phyloP scores from a whole-genome alignment of 2,888 invertebrate species.

The Cyclophora albipunctata region DNA sequence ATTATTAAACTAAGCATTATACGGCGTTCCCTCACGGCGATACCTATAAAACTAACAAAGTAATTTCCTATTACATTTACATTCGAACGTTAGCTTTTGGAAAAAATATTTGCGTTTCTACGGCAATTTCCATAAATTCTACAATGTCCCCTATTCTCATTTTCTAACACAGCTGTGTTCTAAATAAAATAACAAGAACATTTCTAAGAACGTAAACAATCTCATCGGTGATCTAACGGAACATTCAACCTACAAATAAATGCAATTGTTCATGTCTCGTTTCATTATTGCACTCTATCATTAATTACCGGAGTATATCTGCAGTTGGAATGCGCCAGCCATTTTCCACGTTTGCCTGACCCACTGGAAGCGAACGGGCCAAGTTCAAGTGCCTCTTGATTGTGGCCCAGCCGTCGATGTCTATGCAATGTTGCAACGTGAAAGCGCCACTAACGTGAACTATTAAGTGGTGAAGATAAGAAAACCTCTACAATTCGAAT shows the following conservation, averaged over 20 bases:
- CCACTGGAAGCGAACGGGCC: slow-evolving; percentile 40
- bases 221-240: slow-evolving; percentile 17
- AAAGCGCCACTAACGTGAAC: slow-evolving; percentile 38
- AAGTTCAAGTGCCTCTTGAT: slow-evolving; percentile 51
- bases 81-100: too few species aligned
- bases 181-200: slow-evolving; percentile 17
- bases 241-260: slow-evolving; percentile 21
- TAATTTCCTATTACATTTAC: slow-evolving; percentile 7
- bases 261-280: slow-evolving; percentile 16
- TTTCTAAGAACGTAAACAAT: slow-evolving; percentile 28
- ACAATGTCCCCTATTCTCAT: too few species aligned
- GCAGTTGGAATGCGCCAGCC: slow-evolving; percentile 28
- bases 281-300: slow-evolving; percentile 29
- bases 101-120: slow-evolving; percentile 1
- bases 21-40: slow-evolving; percentile 11
- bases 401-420: slow-evolving; percentile 25
- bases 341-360: slow-evolving; percentile 39
- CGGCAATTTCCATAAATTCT: slow-evolving; percentile 7
- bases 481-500: slow-evolving; percentile 47
- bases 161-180: slow-evolving; percentile 20
- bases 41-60: background rate
- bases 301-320: slow-evolving; percentile 35
- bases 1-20: slow-evolving; percentile 14
- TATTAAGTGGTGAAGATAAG: slow-evolving; percentile 45
- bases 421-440: slow-evolving; percentile 43